A percentile compares a stretch with the other conserved stretches of the same genome.
These are phyloP conservation scores for Drosophila sp. DNA, from an alignment of 1,140 invertebrate species.

Conservation along the genomic window DNA sequence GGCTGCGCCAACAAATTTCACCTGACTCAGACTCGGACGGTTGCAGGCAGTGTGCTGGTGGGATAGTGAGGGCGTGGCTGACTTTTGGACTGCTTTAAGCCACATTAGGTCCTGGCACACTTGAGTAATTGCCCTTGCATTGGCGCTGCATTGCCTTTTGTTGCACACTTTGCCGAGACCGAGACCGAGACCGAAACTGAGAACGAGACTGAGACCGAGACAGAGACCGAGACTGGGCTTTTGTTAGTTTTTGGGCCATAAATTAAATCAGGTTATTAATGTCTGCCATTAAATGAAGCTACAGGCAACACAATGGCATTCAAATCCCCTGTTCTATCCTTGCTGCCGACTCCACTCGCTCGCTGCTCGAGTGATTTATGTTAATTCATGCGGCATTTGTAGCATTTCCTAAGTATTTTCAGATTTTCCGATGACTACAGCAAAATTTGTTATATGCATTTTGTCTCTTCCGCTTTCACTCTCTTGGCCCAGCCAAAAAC, in stretches of 20 bases:
- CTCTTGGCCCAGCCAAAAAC: too few species aligned
- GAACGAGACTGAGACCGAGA: background rate
- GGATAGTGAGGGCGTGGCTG: conserved; percentile 1
- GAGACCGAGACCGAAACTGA: background rate
- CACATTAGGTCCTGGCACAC: conserved; percentile 64
- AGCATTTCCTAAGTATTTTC: conserved; percentile 67
- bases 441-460: conserved; percentile 37
- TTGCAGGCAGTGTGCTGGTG: too few species aligned
- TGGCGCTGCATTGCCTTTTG: conserved; percentile 59
- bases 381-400: conserved; percentile 72
- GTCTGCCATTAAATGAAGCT: conserved; percentile 79
- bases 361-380: conserved; percentile 59
- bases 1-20: conserved; percentile 53
- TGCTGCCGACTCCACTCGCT: conserved; percentile 23
- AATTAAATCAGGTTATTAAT: conserved; percentile 81
- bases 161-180: conserved; percentile 46
- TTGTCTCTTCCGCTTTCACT: background rate
- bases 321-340: conserved; percentile 35
- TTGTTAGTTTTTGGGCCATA: conserved; percentile 76
- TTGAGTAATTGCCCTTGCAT: conserved; percentile 74
- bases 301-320: conserved; percentile 37
- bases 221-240: conserved; percentile 51
- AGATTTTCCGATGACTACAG: conserved; percentile 56
- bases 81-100: conserved; percentile 58
- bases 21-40: conserved; percentile 34